Conservation (phyloP, 2,888 invertebrate genomes). For the Leptodirus hochenwartii region DNA sequence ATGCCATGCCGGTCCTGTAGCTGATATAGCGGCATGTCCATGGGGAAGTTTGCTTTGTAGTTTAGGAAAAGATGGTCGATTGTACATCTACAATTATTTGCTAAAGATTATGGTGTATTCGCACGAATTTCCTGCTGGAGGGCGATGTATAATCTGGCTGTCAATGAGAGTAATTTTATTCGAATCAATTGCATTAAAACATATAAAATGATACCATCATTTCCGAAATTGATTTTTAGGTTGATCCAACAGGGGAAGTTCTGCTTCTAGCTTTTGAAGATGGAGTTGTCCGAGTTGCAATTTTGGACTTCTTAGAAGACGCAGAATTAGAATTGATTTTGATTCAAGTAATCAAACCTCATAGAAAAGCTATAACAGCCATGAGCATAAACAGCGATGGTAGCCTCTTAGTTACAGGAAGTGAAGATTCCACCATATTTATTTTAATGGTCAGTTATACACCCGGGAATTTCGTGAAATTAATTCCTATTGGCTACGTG, state of each 20-base stretch:
- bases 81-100: slow-evolving; percentile 55
- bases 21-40: slow-evolving; percentile 49
- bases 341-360: slow-evolving; percentile 43
- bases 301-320: neutral
- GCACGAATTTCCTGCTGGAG: slow-evolving; percentile 37
- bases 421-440: slow-evolving; percentile 51
- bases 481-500: slow-evolving; percentile 51
- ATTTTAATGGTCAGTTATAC: slow-evolving; percentile 31
- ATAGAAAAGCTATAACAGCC: slow-evolving; percentile 39
- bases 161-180: slow-evolving; percentile 37
- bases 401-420: slow-evolving; percentile 43
- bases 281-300: slow-evolving; percentile 43
- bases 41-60: slow-evolving; percentile 51
- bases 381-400: slow-evolving; percentile 39
- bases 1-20: slow-evolving; percentile 59
- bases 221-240: slow-evolving; percentile 23
- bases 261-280: slow-evolving; percentile 51
- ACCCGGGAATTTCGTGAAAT: slow-evolving; percentile 19
- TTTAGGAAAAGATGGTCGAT: slow-evolving; percentile 51
- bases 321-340: slow-evolving; percentile 10
- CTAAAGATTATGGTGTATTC: slow-evolving; percentile 37
- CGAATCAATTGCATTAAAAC: neutral
- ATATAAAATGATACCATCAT: slow-evolving; percentile 6
- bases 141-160: slow-evolving; percentile 49
- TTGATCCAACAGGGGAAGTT: slow-evolving; percentile 43